phyloP scores from a whole-genome alignment of 2,888 invertebrate species.

The Trisateles emortualis region DNA sequence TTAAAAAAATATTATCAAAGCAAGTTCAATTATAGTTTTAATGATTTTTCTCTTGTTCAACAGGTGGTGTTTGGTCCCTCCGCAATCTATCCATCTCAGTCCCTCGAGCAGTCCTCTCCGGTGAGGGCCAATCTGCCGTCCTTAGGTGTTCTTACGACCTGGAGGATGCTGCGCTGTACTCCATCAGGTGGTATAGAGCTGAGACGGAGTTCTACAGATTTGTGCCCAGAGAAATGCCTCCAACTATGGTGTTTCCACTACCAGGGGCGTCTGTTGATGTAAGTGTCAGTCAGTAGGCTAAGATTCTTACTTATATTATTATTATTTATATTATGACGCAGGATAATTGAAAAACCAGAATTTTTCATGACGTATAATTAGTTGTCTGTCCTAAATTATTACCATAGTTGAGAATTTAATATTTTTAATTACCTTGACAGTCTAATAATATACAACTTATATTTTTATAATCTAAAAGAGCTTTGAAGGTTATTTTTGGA shows the following conservation, averaged over 20 bases:
- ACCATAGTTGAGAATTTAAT: too few relatives aligned
- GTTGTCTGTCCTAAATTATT: too few relatives aligned
- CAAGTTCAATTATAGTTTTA: neutral
- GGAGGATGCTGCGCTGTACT: slow-evolving; percentile 89
- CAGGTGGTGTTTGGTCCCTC: slow-evolving; percentile 82
- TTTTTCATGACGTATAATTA: too few relatives aligned
- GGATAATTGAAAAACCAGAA: too few relatives aligned
- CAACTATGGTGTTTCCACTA: slow-evolving; percentile 89
- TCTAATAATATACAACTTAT: too few relatives aligned
- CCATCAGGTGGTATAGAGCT: slow-evolving; percentile 90
- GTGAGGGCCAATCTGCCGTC: slow-evolving; percentile 82
- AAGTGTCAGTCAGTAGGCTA: slow-evolving; percentile 65
- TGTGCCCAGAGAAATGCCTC: slow-evolving; percentile 90
- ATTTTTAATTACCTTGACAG: too few relatives aligned
- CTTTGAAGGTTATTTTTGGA: too few relatives aligned
- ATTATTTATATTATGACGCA: too few relatives aligned
- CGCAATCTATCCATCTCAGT: slow-evolving; percentile 80
- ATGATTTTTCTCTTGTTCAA: slow-evolving; percentile 9
- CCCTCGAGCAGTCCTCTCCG: slow-evolving; percentile 86
- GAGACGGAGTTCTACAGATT: slow-evolving; percentile 92
- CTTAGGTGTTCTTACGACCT: slow-evolving; percentile 87
- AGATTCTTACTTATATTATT: neutral
- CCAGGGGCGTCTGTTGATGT: slow-evolving; percentile 91
- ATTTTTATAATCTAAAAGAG: too few relatives aligned
- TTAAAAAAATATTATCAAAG: too few relatives aligned